Conservation (phyloP, 2,113 vertebrate species). For the Apistogramma diplotaenia region DNA sequence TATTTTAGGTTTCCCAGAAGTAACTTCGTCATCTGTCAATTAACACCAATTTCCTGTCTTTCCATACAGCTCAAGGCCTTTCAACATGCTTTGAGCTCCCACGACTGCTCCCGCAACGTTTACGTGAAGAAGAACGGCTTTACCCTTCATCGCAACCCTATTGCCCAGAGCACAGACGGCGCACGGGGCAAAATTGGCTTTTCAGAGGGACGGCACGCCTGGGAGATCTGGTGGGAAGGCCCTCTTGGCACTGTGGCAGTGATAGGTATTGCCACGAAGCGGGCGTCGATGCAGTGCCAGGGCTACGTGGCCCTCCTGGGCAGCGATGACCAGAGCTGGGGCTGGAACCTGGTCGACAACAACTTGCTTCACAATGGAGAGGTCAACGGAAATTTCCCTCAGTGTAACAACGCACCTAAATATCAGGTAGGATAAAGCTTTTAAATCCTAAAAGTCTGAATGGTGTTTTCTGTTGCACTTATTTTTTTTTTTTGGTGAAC, state of each 20-base stretch:
- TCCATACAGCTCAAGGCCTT: constrained; percentile 87
- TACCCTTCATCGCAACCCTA: constrained; percentile 97
- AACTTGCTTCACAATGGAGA: constrained; percentile 97
- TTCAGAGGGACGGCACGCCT: constrained; percentile 94
- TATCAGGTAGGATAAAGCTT: constrained; percentile 84
- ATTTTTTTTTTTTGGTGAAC: neutral
- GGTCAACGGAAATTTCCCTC: constrained; percentile 96
- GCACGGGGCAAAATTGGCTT: constrained; percentile 97
- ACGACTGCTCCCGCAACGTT: constrained; percentile 97
- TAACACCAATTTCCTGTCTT: neutral
- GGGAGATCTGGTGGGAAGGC: constrained; percentile 99
- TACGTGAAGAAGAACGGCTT: constrained; percentile 99
- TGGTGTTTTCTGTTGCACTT: too few species aligned
- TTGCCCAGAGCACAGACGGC: constrained; percentile 97
- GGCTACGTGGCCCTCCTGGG: constrained; percentile 96
- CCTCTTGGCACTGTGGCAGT: constrained; percentile 97
- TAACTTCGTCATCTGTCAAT: neutral
- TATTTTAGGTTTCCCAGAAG: neutral
- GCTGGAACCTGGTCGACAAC: constrained; percentile 99
- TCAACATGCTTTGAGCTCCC: constrained; percentile 94
- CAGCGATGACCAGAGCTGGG: constrained; percentile 99
- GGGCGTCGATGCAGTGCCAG: constrained; percentile 96
- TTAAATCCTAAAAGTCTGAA: too few species aligned
- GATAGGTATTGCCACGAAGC: constrained; percentile 95
- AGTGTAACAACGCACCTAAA: constrained; percentile 98